These are phyloP conservation scores for Rhinoptilus africanus DNA, from an alignment of 2,113 vertebrate genomes.

Conservation along the genomic window DNA sequence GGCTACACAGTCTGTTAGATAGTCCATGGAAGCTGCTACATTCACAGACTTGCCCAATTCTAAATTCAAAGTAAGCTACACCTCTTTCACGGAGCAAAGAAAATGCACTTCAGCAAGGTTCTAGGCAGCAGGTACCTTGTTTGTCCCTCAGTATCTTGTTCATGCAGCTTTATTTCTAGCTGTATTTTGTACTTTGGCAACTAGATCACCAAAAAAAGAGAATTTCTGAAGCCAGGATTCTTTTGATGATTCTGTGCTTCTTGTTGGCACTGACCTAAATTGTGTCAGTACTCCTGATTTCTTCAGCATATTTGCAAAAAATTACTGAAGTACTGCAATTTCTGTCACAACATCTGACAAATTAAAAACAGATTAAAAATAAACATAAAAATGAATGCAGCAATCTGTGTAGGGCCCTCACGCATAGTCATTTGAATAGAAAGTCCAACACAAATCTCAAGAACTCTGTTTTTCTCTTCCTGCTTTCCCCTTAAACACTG, in stretches of 20 bases:
- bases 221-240: background rate
- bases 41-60: fast-evolving
- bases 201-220: background rate
- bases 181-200: background rate
- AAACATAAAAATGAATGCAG: background rate
- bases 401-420: conserved; percentile 10
- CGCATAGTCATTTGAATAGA: background rate
- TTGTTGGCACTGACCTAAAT: conserved; percentile 1
- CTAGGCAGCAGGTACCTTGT: background rate
- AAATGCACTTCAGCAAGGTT: background rate
- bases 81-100: background rate
- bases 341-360: conserved; percentile 38
- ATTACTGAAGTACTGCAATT: conserved; percentile 22
- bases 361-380: conserved; percentile 20
- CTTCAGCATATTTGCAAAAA: background rate
- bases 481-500: background rate
- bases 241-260: background rate
- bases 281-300: background rate
- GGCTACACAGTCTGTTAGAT: background rate
- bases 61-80: background rate
- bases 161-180: background rate
- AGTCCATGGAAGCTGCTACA: background rate
- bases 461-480: background rate
- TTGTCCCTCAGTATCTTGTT: background rate
- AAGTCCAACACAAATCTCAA: background rate